Evolutionary conservation across 2,113 vertebrate genomes (phyloP).

Genomic region (Pachycephala philippinensis): DNA sequence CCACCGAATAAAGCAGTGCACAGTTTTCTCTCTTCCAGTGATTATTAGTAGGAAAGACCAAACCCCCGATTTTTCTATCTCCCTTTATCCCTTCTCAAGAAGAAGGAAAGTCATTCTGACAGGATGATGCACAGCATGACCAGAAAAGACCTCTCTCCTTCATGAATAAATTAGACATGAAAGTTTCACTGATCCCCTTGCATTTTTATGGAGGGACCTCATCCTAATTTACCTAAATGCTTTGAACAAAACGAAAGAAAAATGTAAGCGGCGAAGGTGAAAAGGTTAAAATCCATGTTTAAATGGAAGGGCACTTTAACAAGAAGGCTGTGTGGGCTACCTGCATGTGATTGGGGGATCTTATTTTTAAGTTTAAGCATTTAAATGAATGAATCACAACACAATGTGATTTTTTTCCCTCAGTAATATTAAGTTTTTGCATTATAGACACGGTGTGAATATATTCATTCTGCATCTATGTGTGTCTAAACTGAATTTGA

Average conservation of each 20-base stretch:
- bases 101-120: conserved; percentile 76
- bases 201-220: conserved; percentile 74
- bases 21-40: conserved; percentile 28
- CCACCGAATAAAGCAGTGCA: not conserved
- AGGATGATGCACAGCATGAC: conserved; percentile 73
- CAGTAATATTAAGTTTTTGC: not conserved
- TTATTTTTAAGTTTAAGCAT: conserved; percentile 37
- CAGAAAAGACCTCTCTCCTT: conserved; percentile 73
- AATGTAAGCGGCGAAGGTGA: conserved; percentile 70
- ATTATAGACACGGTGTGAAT: not conserved
- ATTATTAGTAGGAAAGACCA: conserved; percentile 47
- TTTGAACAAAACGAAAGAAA: conserved; percentile 73
- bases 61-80: conserved; percentile 51
- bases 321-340: not conserved
- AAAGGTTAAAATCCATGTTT: conserved; percentile 76
- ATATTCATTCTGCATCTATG: not conserved
- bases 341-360: not conserved
- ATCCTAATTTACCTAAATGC: conserved; percentile 80
- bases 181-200: conserved; percentile 78
- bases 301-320: conserved; percentile 55
- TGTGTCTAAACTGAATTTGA: not conserved
- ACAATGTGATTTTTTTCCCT: not conserved
- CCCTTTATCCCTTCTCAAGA: conserved; percentile 58
- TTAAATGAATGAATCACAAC: conserved; percentile 24
- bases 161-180: conserved; percentile 82